phyloP scores from a whole-genome alignment of 2,113 vertebrate species.

The Prolemur simus region DNA sequence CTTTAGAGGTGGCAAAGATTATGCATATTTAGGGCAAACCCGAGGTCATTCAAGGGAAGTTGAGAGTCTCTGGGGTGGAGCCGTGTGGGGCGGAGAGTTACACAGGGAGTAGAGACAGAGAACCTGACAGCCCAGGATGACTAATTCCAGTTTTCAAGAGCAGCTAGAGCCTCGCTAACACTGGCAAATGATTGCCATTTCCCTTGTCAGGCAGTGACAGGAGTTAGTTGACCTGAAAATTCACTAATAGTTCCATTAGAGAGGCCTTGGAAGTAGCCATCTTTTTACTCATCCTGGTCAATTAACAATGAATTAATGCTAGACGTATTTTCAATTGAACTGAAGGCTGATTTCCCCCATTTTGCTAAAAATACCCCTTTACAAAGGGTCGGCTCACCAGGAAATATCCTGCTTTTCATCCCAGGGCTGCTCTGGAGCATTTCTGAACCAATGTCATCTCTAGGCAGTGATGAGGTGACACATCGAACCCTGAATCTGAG shows the following conservation, averaged over 20 bases:
- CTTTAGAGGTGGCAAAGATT: not conserved
- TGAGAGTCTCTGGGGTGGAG: not conserved
- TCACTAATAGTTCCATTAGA: slow-evolving; percentile 78
- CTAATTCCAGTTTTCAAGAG: slow-evolving; percentile 51
- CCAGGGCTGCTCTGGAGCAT: not conserved
- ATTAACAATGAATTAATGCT: slow-evolving; percentile 76
- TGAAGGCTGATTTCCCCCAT: slow-evolving; percentile 43
- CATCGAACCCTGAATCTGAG: not conserved
- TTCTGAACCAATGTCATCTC: not conserved
- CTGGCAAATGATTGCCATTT: slow-evolving; percentile 74
- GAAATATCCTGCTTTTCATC: slow-evolving; percentile 23
- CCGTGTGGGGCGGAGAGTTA: not conserved
- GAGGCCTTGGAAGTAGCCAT: slow-evolving; percentile 73
- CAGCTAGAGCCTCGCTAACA: slow-evolving; percentile 44
- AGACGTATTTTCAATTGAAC: slow-evolving; percentile 69
- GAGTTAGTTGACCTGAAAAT: slow-evolving; percentile 80
- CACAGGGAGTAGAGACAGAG: accelerated
- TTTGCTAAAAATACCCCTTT: slow-evolving; percentile 67
- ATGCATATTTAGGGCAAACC: not conserved
- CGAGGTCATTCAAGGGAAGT: not conserved
- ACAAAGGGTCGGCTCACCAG: not conserved
- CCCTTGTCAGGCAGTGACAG: slow-evolving; percentile 75
- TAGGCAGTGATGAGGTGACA: not conserved
- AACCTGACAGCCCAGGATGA: slow-evolving; percentile 49
- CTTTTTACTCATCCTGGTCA: slow-evolving; percentile 73